A percentile compares a stretch with the other conserved stretches of the same genome.
phyloP scores from a whole-genome alignment of 2,797 vertebrate genomes.

The Australoheros facetus region DNA sequence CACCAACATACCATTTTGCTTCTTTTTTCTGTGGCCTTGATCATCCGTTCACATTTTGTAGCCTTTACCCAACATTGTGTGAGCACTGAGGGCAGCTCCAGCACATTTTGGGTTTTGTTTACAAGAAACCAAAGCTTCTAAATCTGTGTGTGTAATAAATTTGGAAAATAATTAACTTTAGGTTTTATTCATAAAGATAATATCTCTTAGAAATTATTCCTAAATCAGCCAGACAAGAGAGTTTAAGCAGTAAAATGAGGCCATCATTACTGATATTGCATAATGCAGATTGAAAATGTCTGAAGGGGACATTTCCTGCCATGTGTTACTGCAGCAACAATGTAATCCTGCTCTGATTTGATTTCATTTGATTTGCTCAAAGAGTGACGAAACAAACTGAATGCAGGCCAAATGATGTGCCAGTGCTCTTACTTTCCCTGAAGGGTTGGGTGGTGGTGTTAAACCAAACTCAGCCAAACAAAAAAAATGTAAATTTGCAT shows the following conservation, averaged over 20 bases:
- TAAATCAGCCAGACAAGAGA: neutral
- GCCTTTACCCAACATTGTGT: neutral
- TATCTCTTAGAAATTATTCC: neutral
- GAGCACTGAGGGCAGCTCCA: neutral
- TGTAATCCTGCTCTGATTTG: neutral
- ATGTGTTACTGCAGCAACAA: neutral
- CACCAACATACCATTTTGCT: neutral
- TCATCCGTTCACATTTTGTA: neutral
- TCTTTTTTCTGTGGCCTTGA: neutral
- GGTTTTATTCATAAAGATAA: neutral
- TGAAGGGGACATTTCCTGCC: neutral
- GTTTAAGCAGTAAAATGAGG: neutral
- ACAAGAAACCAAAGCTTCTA: neutral
- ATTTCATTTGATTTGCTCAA: constrained; percentile 5
- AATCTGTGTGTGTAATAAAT: neutral
- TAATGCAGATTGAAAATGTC: neutral
- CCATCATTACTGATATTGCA: neutral
- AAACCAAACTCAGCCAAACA: neutral
- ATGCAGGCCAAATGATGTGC: neutral
- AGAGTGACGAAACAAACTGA: neutral
- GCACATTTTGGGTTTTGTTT: neutral
- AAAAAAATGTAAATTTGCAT: neutral
- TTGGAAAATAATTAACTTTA: constrained; percentile 2
- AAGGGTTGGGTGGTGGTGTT: neutral
- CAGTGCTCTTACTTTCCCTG: neutral